Conservation (phyloP, 2,113 vertebrate species). For the Origma solitaria region DNA sequence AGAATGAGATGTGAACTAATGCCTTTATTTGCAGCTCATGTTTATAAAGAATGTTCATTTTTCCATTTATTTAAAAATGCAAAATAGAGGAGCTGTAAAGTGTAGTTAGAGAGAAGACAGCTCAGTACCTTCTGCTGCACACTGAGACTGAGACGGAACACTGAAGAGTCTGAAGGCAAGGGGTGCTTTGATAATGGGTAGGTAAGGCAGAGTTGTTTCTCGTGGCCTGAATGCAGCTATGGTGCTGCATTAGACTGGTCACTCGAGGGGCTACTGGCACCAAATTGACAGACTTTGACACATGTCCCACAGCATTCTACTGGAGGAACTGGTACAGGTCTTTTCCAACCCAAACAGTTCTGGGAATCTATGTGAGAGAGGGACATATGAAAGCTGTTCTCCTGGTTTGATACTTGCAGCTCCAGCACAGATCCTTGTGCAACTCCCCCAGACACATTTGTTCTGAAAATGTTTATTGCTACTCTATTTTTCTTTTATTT, state of each 20-base stretch:
- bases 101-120: background rate
- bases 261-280: background rate
- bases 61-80: background rate
- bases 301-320: background rate
- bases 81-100: background rate
- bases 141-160: background rate
- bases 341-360: background rate
- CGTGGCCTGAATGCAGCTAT: background rate
- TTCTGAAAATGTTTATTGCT: background rate
- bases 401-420: background rate
- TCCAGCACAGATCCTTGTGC: background rate
- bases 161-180: background rate
- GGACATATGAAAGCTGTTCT: background rate
- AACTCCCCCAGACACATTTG: background rate
- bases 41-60: background rate
- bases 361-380: background rate
- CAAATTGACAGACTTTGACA: fast-evolving
- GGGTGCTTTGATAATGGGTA: background rate
- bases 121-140: background rate
- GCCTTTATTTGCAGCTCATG: background rate
- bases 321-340: background rate
- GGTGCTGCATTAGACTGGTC: background rate
- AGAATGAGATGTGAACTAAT: background rate
- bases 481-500: background rate
- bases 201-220: background rate